Conservation (phyloP, 2,113 vertebrate species). For the Uropsilus gracilis region DNA sequence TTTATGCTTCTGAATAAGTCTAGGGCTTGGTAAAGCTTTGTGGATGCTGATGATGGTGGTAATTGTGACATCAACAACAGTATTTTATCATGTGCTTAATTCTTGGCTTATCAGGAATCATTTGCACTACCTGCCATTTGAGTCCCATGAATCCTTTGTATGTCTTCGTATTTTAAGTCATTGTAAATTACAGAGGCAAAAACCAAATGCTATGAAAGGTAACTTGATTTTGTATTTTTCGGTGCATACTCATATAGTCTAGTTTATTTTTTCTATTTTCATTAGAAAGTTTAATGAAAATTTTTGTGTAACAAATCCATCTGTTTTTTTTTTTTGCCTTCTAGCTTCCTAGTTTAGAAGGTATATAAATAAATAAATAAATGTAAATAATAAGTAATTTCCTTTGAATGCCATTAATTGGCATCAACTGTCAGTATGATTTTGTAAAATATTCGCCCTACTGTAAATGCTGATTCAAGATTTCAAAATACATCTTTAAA, state of each 20-base stretch:
- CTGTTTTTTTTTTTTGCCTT: neutral
- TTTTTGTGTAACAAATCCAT: neutral
- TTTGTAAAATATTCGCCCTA: neutral
- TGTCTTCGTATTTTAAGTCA: neutral
- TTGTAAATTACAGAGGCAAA: conserved; percentile 15
- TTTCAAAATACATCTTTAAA: neutral
- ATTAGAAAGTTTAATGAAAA: conserved; percentile 19
- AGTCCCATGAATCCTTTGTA: neutral
- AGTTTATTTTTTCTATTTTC: neutral
- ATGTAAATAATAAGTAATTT: neutral
- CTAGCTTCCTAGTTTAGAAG: conserved; percentile 14
- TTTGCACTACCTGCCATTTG: neutral
- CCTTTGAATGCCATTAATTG: neutral
- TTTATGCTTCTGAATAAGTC: conserved; percentile 49
- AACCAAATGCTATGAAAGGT: neutral
- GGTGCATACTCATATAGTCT: too few relatives aligned
- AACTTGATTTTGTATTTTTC: neutral
- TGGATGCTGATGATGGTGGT: neutral
- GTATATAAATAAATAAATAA: neutral
- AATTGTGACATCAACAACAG: neutral
- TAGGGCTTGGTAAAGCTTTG: neutral
- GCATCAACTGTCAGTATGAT: neutral
- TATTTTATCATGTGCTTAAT: neutral
- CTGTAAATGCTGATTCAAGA: neutral
- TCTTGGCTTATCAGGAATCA: neutral